A percentile compares a stretch with the other conserved stretches of the same genome.
Evolutionary conservation across 2,888 invertebrate genomes (phyloP).

Genomic region (Rhopalosiphum nymphaeae): DNA sequence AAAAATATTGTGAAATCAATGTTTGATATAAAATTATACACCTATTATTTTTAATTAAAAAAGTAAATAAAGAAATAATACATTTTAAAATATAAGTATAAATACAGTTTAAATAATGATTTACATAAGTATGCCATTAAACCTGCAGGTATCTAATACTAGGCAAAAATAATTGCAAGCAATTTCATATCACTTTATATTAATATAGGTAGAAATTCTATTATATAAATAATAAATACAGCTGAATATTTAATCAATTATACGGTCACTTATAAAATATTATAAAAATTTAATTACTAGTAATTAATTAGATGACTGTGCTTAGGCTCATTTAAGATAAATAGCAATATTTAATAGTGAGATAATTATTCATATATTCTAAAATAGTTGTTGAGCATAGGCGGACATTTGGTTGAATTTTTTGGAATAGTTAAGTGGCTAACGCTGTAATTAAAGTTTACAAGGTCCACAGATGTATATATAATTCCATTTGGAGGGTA

Average conservation of each 20-base stretch:
- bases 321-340: background rate
- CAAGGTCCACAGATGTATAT: background rate
- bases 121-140: background rate
- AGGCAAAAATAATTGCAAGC: background rate
- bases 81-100: background rate
- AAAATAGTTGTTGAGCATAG: background rate
- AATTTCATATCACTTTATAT: background rate
- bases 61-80: background rate
- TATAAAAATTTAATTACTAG: background rate
- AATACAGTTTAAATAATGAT: background rate
- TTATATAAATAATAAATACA: background rate
- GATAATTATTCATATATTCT: background rate
- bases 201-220: background rate
- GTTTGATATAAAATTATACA: background rate
- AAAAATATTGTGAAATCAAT: background rate
- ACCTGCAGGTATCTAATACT: background rate
- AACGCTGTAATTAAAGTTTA: background rate
- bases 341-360: background rate
- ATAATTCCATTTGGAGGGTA: background rate
- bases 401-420: background rate
- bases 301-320: background rate
- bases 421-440: background rate
- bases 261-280: background rate
- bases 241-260: background rate
- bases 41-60: background rate